Evolutionary conservation across 2,113 vertebrate genomes (phyloP).

Genomic region (Macquaria australasica): DNA sequence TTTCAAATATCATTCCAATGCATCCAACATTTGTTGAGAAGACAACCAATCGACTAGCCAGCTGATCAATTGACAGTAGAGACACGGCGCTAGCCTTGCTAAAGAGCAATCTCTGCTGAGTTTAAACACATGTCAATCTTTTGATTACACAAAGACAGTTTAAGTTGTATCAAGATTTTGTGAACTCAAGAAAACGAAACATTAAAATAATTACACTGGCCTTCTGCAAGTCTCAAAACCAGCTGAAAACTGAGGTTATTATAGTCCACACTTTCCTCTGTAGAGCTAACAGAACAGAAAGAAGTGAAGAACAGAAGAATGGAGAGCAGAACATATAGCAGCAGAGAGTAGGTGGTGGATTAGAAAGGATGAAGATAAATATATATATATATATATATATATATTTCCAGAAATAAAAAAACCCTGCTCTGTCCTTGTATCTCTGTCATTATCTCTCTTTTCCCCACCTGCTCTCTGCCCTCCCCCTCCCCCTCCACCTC

Average conservation of each 20-base stretch:
- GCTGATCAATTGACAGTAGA: too few species aligned
- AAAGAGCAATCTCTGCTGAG: too few species aligned
- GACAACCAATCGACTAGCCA: too few species aligned
- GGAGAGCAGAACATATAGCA: background rate
- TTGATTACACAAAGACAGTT: background rate
- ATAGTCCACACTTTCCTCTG: background rate
- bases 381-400: too few species aligned
- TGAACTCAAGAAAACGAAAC: background rate
- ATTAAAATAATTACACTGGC: background rate
- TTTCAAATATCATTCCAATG: too few species aligned
- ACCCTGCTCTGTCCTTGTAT: conserved; percentile 7
- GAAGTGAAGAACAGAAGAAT: background rate
- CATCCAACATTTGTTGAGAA: too few species aligned
- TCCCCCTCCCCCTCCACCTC: background rate
- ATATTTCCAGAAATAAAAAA: background rate
- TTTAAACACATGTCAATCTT: background rate
- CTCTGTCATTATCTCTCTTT: conserved; percentile 1
- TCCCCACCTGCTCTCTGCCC: background rate
- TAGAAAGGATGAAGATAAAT: background rate
- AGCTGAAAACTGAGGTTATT: background rate
- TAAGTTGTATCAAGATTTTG: background rate
- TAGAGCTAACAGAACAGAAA: background rate
- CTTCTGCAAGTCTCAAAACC: background rate
- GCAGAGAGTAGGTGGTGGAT: background rate
- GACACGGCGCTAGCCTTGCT: too few species aligned